Evolutionary conservation across 2,888 invertebrate species (phyloP), one percentile per base, ranked within the genome.

Genomic region (Atethmia centrago): DNA sequence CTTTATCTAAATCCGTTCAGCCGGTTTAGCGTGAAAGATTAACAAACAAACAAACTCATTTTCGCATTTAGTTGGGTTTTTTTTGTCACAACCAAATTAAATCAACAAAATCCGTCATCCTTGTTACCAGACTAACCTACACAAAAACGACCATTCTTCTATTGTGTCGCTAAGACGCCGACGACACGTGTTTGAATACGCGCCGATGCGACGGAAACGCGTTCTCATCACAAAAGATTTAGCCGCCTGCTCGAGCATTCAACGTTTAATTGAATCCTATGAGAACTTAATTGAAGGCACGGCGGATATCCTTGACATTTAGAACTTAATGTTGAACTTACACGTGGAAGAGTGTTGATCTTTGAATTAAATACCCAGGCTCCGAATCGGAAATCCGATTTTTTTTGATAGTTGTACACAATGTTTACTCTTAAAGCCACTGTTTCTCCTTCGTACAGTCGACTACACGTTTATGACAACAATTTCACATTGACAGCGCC

Each of bases 251-350:
- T 78, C 61, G 42, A 75, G 68, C 69, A 77, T 83, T 83, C 77
- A 76, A 80, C 81, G 70, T 84, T 84, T 81, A 84, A 84, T 84
- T 79, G 79, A 84, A 81, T 84, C 75, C 47, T 67, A 78, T 64
- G 67, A 71, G 64, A 67, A 67, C 68, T 74, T 84, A 83, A 83
- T 83, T 80, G 75, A 58, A 75, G 55, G 31, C 12, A 64, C 36
- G 55, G 61, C 21, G 61, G 61, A 67, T 74, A 83, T n/a, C n/a
- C 28, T 65, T 72, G 70, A 81, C 64, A 80, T 76, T 71, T 74
- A 63, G 19, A 82, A 71, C 56, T 82, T 56, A 65, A 51, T 63
- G 21, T 74, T 69, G 25, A 67, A 61, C 28, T 66, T 63, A 40
- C 58, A 63, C 63, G 76, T 58, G 66, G 31, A 21, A 40, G 45